These are phyloP conservation scores for Heptranchias perlo DNA, from an alignment of 2,113 vertebrate species.

Conservation along the genomic window DNA sequence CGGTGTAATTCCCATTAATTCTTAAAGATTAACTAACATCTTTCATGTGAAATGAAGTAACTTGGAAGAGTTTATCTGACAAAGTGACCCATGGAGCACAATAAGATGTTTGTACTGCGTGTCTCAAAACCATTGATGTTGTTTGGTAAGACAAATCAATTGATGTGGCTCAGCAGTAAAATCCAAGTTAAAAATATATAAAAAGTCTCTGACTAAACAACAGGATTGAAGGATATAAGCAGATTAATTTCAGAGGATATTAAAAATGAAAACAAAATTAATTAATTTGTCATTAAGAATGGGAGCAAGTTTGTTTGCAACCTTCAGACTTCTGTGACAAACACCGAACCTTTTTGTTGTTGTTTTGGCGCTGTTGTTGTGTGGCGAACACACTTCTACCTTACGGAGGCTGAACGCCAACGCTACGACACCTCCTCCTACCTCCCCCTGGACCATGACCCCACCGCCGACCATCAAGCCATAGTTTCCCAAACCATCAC, in stretches of 20 bases:
- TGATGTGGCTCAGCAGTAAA: background rate
- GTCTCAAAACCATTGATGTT: conserved; percentile 7
- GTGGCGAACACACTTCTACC: too few relatives aligned
- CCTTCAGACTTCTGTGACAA: background rate
- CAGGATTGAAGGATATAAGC: background rate
- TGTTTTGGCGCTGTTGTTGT: too few relatives aligned
- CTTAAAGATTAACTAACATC: conserved; percentile 36
- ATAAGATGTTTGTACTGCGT: background rate
- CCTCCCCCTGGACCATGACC: too few relatives aligned
- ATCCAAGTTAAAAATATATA: background rate
- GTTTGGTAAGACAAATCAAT: conserved; percentile 5
- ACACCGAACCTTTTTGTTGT: background rate
- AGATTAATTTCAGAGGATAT: background rate
- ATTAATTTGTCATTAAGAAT: conserved; percentile 31
- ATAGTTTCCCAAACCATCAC: too few relatives aligned
- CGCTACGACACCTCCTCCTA: too few relatives aligned
- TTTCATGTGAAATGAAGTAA: conserved; percentile 37
- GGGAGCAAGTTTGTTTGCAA: background rate
- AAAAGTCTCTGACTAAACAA: background rate
- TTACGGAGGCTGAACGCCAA: too few relatives aligned
- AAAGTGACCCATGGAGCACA: conserved; percentile 25
- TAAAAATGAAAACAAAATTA: background rate
- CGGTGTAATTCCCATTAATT: conserved; percentile 37
- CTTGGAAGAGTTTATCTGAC: conserved; percentile 22
- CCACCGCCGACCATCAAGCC: too few relatives aligned